Base-by-base conservation (phyloP, 1,140 invertebrate species). In the Diachasmimorpha longicaudata region DNA sequence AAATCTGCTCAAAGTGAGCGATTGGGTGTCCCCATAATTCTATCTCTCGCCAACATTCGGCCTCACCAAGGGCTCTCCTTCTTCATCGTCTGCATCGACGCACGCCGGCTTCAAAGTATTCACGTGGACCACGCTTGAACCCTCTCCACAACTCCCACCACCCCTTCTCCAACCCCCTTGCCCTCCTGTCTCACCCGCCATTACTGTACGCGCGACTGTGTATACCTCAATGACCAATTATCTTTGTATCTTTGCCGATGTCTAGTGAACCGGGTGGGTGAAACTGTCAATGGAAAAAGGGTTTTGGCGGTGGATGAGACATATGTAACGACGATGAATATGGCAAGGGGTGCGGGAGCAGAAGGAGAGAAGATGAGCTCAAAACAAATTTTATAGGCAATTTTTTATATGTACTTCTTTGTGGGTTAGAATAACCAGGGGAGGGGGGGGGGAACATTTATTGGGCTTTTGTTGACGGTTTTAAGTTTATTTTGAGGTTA, bases 161-260 rank as follows among this genome's bases (percentile, higher is more conserved):
- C 37, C 42, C 36, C 21, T 66, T n/a, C 21, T 37, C n/a, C n/a
- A n/a, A 25, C 31, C 74, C 31, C 70, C 25, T 55, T 36, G 31
- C 48, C 42, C n/a, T n/a, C n/a, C n/a, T n/a, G n/a, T n/a, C n/a
- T n/a, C n/a, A n/a, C n/a, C 52, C 23, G 46, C 48, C 39, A 13
- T 48, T 23, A 39, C 5, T 72, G 66, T 69, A 69, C 82, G 73
- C 75, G 72, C 81, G 78, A 81, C 77, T 78, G 79, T 71, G 25
- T 78, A 88, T 88, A 88, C 83, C 82, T 83, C 84, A 85, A 87
- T 88, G 87, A 88, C 83, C 87, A 88, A 88, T 88, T 88, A 88
- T 87, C 83, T 82, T 82, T 81, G 82, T 88, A 87, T 88, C 86
- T 88, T 87, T 88, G 79, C 85, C 87, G 78, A 87, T 88, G 85